These are phyloP conservation scores for Hyppa rectilinea DNA, from an alignment of 2,888 invertebrate species.

Conservation along the genomic window DNA sequence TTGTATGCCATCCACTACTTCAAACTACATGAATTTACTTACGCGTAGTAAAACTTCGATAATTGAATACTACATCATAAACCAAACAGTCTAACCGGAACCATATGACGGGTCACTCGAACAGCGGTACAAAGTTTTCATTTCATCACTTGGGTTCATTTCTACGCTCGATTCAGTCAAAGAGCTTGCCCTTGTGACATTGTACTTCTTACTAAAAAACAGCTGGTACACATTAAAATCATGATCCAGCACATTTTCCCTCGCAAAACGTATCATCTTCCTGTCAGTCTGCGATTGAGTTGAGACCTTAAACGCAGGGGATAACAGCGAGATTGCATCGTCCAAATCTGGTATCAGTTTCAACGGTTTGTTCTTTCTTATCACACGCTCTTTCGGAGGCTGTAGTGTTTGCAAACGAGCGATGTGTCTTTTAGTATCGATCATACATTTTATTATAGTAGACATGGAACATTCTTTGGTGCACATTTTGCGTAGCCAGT, in stretches of 20 bases:
- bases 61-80: conserved; percentile 17
- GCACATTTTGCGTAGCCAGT: conserved; percentile 63
- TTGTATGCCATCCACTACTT: conserved; percentile 1
- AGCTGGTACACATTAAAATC: conserved; percentile 76
- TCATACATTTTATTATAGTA: conserved; percentile 69
- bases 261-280: conserved; percentile 52
- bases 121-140: conserved; percentile 82
- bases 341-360: conserved; percentile 68
- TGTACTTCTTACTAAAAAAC: conserved; percentile 68
- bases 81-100: conserved; percentile 74
- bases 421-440: conserved; percentile 62
- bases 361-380: conserved; percentile 44
- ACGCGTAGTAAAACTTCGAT: neutral
- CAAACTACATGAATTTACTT: neutral
- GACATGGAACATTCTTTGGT: conserved; percentile 72
- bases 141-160: conserved; percentile 72
- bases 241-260: conserved; percentile 57
- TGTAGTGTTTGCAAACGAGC: conserved; percentile 2
- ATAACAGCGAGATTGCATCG: conserved; percentile 68
- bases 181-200: conserved; percentile 69
- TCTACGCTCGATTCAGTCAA: conserved; percentile 66
- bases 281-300: conserved; percentile 76
- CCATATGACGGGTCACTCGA: conserved; percentile 77
- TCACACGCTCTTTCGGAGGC: conserved; percentile 35
- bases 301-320: conserved; percentile 72